Conservation (phyloP, 30 jellyfish, hydroid and myxozoan species). For the Rhopilema esculentum region DNA sequence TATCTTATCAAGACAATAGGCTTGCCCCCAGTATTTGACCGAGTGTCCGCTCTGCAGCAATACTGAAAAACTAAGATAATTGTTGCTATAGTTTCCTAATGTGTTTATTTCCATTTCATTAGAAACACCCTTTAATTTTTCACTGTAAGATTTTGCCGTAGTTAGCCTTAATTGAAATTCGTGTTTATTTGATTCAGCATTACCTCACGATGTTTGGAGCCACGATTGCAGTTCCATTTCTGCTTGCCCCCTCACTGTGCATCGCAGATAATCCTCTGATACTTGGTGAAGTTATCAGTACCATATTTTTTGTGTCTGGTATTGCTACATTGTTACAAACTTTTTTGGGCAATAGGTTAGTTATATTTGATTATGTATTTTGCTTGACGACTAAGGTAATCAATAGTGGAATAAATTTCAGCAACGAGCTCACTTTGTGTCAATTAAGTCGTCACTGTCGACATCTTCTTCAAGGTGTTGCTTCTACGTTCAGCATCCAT, state of each 20-base stretch:
- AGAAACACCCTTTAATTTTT: too few relatives aligned
- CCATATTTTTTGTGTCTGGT: constrained; percentile 90
- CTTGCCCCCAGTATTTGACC: too few relatives aligned
- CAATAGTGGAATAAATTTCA: not conserved
- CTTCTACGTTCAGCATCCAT: not conserved
- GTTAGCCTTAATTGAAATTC: too few relatives aligned
- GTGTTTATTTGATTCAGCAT: constrained; percentile 73
- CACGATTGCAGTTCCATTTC: constrained; percentile 89
- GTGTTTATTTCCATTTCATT: too few relatives aligned
- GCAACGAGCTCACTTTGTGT: not conserved
- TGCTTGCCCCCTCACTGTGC: constrained; percentile 82
- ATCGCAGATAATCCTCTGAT: constrained; percentile 71
- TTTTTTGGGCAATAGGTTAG: constrained; percentile 85
- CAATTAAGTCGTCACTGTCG: not conserved
- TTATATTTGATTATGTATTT: not conserved
- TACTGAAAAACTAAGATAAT: too few relatives aligned
- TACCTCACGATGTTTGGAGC: constrained; percentile 96
- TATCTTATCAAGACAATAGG: too few relatives aligned
- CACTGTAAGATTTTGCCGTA: too few relatives aligned
- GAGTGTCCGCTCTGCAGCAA: too few relatives aligned
- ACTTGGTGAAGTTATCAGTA: constrained; percentile 83
- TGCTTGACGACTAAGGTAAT: not conserved
- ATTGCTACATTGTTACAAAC: constrained; percentile 88
- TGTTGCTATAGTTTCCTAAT: too few relatives aligned
- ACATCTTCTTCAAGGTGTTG: not conserved